Evolutionary conservation across 2,888 invertebrate species (phyloP), one percentile per base, ranked within the genome.

Genomic region (Trissoscelio sp.): DNA sequence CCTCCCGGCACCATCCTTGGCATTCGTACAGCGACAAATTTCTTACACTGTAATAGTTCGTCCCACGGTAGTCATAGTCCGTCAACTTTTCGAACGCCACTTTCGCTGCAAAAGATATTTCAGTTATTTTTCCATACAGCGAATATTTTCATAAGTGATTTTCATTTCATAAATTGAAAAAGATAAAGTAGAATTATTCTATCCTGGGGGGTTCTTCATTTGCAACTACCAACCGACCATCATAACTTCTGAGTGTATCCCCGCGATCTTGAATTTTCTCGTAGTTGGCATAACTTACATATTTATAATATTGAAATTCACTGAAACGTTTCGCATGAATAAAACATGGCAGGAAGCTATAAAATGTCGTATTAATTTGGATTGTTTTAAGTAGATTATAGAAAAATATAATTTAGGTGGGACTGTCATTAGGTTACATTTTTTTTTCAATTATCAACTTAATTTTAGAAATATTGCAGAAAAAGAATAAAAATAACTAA

Each of bases 1-100:
- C 97, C 90, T 98, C 97, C 58, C 97, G 93, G 91, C 98, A 98
- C 97, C 97, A 98, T 31, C 97, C 97, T 91, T 98, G 97, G 91
- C 98, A 98, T 92, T 98, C 97, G 92, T 97, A 97, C 53, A 98
- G 93, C 12, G 97, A 97, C 46, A 98, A 93, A 92, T 98, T 98
- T 90, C 97, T 95, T 66, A 97, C 97, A 66, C 96, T 97, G 92
- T 97, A 97, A 91, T 98, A 98, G 42, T 97, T 97, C 73, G 95
- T 97, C 64, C 98, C 98, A 69, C 96, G 93, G 92, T 97, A 98
- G 92, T 98, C 98, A 88, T 95, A 95, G 91, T 98, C 97, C 83
- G 98, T 98, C 83, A 98, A 93, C 92, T 98, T 98, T 92, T 98
- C 98, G 89, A 98, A 98, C 11, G 97, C 97, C 89, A 96, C 96